Base-by-base conservation (phyloP, 1,140 invertebrate genomes). In the Phymorhynchus buccinoides region DNA sequence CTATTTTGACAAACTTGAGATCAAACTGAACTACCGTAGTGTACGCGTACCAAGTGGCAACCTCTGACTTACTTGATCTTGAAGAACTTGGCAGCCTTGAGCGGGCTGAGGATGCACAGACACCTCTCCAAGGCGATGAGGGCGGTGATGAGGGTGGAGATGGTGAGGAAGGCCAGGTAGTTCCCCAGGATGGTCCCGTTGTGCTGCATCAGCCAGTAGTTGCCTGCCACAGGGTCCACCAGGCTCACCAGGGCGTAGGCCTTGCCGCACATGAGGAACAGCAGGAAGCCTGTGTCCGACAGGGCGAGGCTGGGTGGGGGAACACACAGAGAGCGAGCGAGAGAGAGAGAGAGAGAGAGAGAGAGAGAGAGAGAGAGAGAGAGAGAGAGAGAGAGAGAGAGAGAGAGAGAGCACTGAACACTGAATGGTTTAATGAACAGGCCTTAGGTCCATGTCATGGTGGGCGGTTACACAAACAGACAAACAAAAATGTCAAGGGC, bases 181-280 rank as follows among this genome's bases (percentile, higher is more conserved):
- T 27, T 35, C 16, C 42, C 32, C 39, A 84, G 42, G 18, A 78
- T 44, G 39, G n/a, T 42, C 7, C 30, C 44, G 42, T 44, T 18
- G 73, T 44, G 22, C n/a, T 22, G 56, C 66, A 39, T n/a, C 39
- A 32, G 42, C 73, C 39, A 71, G 66, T 83, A 73, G 71, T 42
- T 30, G 48, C 41, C 37, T 3, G 68, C 71, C 37, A 41, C 52
- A 3, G 18, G 30, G 27, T 37, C n/a, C 42, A 56, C 35, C 44
- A 62, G 32, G 12, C 30, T 68, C 9, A 68, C 27, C 18, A 48
- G 3, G 22, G 52, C 68, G 44, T 75, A 71, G 3, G 37, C 48
- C 73, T 37, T 75, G 48, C n/a, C 27, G 42, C 41, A 66, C 81
- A 83, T 44, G 37, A 73, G 41, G 62, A 68, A 62, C 35, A 78